phyloP scores from a whole-genome alignment of 2,888 invertebrate genomes.

The Pecten maximus region DNA sequence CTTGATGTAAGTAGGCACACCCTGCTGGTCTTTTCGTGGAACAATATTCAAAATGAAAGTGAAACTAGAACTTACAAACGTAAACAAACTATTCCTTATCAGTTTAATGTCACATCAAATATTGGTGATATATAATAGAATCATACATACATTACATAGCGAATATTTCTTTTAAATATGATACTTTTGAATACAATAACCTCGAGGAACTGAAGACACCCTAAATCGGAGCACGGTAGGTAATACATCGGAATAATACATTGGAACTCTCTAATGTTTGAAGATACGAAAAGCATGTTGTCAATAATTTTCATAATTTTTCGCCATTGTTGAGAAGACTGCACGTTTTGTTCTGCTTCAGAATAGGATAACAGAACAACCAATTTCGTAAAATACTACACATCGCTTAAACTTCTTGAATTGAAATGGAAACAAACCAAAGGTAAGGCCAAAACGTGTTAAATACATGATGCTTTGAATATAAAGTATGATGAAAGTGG shows the following conservation, averaged over 20 bases:
- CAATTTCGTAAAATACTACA: background rate
- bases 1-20: background rate
- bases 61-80: constrained; percentile 40
- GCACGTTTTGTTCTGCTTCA: background rate
- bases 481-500: background rate
- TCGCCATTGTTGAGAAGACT: background rate
- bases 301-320: constrained; percentile 1
- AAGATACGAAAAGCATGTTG: background rate
- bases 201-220: too few relatives aligned
- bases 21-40: too few relatives aligned
- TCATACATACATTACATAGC: too few relatives aligned
- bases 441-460: background rate
- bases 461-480: background rate
- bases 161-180: background rate
- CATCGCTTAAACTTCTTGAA: background rate
- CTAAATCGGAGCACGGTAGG: too few relatives aligned
- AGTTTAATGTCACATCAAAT: too few relatives aligned
- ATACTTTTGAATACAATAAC: too few relatives aligned
- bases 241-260: too few relatives aligned
- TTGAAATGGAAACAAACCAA: background rate
- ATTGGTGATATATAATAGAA: too few relatives aligned
- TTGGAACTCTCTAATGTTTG: constrained; percentile 2
- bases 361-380: background rate
- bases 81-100: too few relatives aligned
- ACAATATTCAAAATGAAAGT: constrained; percentile 43